These are phyloP conservation scores for Dinoponera quadriceps DNA, from an alignment of 1,140 invertebrate species.

Conservation along the genomic window DNA sequence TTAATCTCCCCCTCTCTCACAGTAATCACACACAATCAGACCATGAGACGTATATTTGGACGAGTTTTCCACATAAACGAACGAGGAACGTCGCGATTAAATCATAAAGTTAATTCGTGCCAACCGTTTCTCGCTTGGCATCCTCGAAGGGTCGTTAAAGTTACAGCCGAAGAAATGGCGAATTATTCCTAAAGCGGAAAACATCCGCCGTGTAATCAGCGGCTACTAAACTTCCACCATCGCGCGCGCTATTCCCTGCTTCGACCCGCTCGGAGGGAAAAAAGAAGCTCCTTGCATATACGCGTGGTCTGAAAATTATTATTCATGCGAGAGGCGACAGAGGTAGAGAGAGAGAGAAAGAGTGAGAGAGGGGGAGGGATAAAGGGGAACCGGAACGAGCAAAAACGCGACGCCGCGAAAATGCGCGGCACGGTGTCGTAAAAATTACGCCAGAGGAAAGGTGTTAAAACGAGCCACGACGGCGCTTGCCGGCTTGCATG, in stretches of 20 bases:
- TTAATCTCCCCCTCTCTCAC: too few relatives aligned
- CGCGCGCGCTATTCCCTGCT: neutral
- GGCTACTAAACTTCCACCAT: constrained; percentile 23
- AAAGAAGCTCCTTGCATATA: constrained; percentile 4
- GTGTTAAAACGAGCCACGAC: constrained; percentile 40
- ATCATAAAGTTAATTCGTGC: too few relatives aligned
- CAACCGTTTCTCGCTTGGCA: neutral
- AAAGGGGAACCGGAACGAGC: constrained; percentile 11
- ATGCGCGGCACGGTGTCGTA: constrained; percentile 26
- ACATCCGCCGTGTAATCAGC: constrained; percentile 15
- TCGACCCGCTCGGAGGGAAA: neutral
- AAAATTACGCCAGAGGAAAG: constrained; percentile 30
- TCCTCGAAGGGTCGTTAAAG: neutral
- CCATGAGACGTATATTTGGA: too few relatives aligned
- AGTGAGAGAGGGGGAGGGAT: too few relatives aligned
- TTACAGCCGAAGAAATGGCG: constrained; percentile 23
- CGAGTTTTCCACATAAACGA: too few relatives aligned
- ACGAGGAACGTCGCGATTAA: too few relatives aligned
- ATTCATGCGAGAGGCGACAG: constrained; percentile 30
- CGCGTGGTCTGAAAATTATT: constrained; percentile 30
- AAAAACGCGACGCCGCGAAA: constrained; percentile 32
- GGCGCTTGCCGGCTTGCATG: neutral
- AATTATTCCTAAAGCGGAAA: constrained; percentile 42
- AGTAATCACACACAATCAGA: too few relatives aligned
- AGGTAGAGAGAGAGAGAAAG: too few relatives aligned